Conservation (phyloP, 2,888 invertebrate genomes). For the Ornithoptera alexandrae region DNA sequence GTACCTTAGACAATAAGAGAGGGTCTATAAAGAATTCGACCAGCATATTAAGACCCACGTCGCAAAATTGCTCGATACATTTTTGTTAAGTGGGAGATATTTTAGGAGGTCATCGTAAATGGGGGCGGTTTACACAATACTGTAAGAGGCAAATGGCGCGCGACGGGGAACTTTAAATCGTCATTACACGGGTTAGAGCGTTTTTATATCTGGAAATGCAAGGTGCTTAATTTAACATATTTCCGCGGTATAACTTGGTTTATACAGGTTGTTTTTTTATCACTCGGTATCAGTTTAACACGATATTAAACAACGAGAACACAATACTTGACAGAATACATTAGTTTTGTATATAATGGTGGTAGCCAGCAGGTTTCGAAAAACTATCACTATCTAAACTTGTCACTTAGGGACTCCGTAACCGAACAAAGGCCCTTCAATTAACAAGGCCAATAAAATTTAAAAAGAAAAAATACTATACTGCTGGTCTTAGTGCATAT, state of each 20-base stretch:
- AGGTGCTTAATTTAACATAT: constrained; percentile 66
- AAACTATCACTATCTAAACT: no score
- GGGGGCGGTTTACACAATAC: constrained; percentile 58
- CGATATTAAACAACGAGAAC: no score
- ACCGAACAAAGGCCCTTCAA: no score
- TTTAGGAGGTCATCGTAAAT: constrained; percentile 37
- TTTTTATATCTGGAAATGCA: constrained; percentile 63
- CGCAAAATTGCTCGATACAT: constrained; percentile 4
- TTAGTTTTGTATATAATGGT: no score
- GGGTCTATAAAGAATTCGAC: constrained; percentile 54
- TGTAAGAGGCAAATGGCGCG: constrained; percentile 64
- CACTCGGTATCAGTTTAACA: background rate
- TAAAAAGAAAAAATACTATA: background rate
- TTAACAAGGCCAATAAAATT: background rate
- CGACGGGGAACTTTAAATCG: constrained; percentile 70
- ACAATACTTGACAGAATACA: no score
- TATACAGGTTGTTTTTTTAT: constrained; percentile 39
- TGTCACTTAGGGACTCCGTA: no score
- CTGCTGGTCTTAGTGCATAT: no score
- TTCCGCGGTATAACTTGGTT: constrained; percentile 40
- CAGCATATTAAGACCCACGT: constrained; percentile 42
- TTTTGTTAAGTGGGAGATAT: constrained; percentile 6
- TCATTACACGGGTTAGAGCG: constrained; percentile 72
- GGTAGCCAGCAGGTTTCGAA: no score
- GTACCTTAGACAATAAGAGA: constrained; percentile 71